Evolutionary conservation across 2,113 vertebrate genomes (phyloP), one percentile per base, ranked within the genome.

Genomic region (Tympanuchus pallidicinctus): DNA sequence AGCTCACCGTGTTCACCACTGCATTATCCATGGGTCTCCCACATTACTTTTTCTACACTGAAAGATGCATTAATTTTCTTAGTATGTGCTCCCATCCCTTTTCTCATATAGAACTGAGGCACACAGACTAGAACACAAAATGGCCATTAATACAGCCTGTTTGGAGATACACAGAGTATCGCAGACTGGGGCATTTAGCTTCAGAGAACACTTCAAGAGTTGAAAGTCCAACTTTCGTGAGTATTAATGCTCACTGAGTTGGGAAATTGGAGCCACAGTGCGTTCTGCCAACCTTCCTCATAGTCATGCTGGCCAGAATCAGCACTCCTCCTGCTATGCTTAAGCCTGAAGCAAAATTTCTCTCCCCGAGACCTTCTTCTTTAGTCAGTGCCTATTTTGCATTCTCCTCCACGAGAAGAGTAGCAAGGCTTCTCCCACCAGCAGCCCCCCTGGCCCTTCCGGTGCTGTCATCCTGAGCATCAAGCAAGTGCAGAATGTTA

Each of bases 391-490:
- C 22, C 42, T 28, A 10, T 20, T 32, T 25, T n/a, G 24, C 38
- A 61, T 11, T 21, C 11, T 10, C 54, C 10, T 54, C 13, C 52
- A 25, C 0, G 3, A 78, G 66, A 45, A 34, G 24, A 79, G 27
- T 71, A 12, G 28, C 8, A 42, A 59, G 57, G 32, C 38, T 88
- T 12, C 32, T 73, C 18, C 54, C 30, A 59, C 50, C n/a, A 60
- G 3, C 34, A 61, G 13, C n/a, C 7, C 5, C 7, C 14, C 15
- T 50, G 32, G 32, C 91, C 57, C 60, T 77, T 43, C 14, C 38
- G 9, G 34, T 10, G 3, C 43, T 63, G 86, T 30, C 2, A 21
- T 25, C 59, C 67, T 13, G 16, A 11, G 20, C 0, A 0, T 13
- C 63, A 50, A 80, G 48, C 4, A 50, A 76, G 30, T 24, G 36